Conservation (phyloP, 2,797 vertebrate genomes). For the Arnoldichthys spilopterus region DNA sequence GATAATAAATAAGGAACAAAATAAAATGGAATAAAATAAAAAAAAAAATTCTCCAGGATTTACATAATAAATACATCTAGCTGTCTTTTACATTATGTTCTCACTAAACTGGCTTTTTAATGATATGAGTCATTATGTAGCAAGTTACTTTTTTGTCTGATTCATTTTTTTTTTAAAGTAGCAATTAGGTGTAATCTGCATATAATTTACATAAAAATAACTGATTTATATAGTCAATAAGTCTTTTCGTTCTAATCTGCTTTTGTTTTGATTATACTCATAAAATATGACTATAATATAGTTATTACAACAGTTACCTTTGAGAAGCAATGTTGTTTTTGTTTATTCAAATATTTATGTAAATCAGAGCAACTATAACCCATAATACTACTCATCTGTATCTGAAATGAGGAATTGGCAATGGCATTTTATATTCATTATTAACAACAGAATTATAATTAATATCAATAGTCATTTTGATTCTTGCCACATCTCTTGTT, state of each 20-base stretch:
- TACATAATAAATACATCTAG: conserved; percentile 44
- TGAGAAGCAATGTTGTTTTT: conserved; percentile 21
- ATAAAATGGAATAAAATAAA: not conserved
- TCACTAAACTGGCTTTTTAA: conserved; percentile 1
- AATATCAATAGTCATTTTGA: conserved; percentile 5
- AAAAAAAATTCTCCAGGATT: conserved; percentile 32
- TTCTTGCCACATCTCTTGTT: conserved; percentile 3
- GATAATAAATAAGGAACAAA: conserved; percentile 6
- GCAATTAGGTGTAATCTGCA: conserved; percentile 27
- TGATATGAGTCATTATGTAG: conserved; percentile 9
- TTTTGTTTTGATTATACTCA: not conserved
- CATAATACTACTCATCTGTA: conserved; percentile 22
- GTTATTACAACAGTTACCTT: not conserved
- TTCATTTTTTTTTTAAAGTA: conserved; percentile 20
- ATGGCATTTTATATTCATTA: conserved; percentile 1
- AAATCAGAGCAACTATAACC: conserved; percentile 7
- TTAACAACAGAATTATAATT: not conserved
- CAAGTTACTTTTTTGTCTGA: not conserved
- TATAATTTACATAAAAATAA: conserved; percentile 29
- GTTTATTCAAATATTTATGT: not conserved
- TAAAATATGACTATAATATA: not conserved
- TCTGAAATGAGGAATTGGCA: conserved; percentile 37
- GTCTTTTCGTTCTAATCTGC: not conserved
- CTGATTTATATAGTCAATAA: not conserved
- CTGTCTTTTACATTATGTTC: conserved; percentile 4